These are phyloP conservation scores for Azemiops feae DNA, from an alignment of 2,113 vertebrate species.

Conservation along the genomic window DNA sequence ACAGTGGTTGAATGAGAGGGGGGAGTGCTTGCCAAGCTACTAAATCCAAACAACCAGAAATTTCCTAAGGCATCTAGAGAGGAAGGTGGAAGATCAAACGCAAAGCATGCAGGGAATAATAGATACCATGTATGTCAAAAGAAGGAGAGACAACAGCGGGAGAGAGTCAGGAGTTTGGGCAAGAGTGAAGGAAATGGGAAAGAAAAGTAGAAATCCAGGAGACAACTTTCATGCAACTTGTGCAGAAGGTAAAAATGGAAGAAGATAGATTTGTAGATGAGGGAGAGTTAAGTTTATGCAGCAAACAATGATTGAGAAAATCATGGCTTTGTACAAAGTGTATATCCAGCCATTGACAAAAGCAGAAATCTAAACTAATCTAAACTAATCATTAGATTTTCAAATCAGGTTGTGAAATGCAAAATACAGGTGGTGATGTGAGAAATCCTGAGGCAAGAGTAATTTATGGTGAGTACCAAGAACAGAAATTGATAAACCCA, in stretches of 20 bases:
- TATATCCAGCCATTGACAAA: not conserved
- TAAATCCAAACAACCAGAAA: not conserved
- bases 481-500: not conserved
- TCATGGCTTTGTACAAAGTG: not conserved
- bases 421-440: not conserved
- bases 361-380: not conserved
- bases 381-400: not conserved
- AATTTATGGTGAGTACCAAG: not conserved
- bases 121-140: not conserved
- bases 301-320: not conserved
- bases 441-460: not conserved
- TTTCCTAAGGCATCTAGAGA: not conserved
- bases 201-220: not conserved
- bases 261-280: not conserved
- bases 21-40: not conserved
- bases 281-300: not conserved
- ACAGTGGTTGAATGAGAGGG: not conserved
- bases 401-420: not conserved
- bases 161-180: not conserved
- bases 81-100: not conserved
- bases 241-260: not conserved
- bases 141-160: not conserved
- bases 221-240: not conserved
- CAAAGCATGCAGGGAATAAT: not conserved
- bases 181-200: not conserved